Evolutionary conservation across 2,113 vertebrate species (phyloP).

Genomic region (Anser brachyrhynchus): DNA sequence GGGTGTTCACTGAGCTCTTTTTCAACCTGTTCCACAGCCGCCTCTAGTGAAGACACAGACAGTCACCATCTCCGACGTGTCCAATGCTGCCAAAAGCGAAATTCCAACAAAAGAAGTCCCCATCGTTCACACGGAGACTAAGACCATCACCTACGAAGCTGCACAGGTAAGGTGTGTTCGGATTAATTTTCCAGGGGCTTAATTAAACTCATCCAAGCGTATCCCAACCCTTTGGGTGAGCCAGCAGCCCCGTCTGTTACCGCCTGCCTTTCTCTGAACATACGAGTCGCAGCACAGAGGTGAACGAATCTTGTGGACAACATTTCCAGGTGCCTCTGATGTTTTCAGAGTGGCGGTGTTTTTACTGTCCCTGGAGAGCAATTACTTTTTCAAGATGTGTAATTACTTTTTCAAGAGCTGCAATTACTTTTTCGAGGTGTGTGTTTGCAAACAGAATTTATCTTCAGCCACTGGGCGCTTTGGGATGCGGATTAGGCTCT

Average conservation of each 20-base stretch:
- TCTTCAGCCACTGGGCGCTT: background rate
- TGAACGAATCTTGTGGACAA: background rate
- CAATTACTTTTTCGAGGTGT: background rate
- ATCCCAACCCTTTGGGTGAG: background rate
- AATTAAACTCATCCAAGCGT: background rate
- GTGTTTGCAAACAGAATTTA: background rate
- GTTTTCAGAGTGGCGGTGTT: background rate
- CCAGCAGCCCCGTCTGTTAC: background rate
- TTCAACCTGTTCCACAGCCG: conserved; percentile 79
- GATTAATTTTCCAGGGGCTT: background rate
- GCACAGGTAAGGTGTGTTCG: conserved; percentile 84
- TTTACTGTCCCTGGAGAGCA: background rate
- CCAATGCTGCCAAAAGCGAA: conserved; percentile 84
- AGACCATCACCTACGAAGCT: conserved; percentile 97
- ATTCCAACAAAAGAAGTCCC: conserved; percentile 91
- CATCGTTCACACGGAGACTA: conserved; percentile 94
- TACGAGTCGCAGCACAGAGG: background rate
- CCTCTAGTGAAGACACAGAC: conserved; percentile 94
- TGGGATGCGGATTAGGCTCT: background rate
- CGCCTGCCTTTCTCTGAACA: background rate
- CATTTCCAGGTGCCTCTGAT: background rate
- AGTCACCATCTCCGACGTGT: conserved; percentile 92
- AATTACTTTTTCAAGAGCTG: background rate
- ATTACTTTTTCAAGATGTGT: background rate
- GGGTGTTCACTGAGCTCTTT: background rate